These are phyloP conservation scores for Melanostoma mellinum DNA, from an alignment of 2,888 invertebrate genomes.

Conservation along the genomic window DNA sequence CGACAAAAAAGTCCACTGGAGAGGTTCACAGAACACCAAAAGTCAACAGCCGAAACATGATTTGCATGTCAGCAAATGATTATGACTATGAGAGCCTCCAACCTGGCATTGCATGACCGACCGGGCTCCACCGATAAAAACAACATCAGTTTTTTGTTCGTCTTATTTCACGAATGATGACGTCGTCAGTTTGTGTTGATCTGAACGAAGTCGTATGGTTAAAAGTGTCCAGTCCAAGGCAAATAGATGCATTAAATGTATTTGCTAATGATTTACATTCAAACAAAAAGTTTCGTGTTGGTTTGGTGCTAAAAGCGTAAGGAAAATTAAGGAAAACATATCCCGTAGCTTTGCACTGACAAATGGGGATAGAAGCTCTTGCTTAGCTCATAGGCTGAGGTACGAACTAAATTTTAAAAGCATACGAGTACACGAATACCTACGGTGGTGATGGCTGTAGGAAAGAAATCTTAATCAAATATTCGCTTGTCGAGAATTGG, in stretches of 20 bases:
- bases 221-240: constrained; percentile 34
- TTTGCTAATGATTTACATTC: constrained; percentile 55
- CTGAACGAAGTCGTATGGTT: background rate
- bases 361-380: constrained; percentile 13
- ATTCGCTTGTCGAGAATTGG: no score
- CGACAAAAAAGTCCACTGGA: constrained; percentile 10
- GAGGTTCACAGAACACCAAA: constrained; percentile 25
- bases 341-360: constrained; percentile 50
- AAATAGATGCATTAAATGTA: constrained; percentile 46
- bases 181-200: constrained; percentile 37
- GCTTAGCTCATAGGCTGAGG: no score
- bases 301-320: no score
- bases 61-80: constrained; percentile 68
- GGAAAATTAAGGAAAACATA: constrained; percentile 36
- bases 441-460: no score
- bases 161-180: constrained; percentile 44
- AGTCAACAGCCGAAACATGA: constrained; percentile 66
- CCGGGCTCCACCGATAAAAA: constrained; percentile 24
- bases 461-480: no score
- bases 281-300: no score
- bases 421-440: no score
- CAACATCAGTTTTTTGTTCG: constrained; percentile 5
- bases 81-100: constrained; percentile 28
- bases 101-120: constrained; percentile 44
- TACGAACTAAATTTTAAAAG: no score